Percentiles rank a stretch among this genome's conserved stretches.
Evolutionary conservation across 2,113 vertebrate genomes (phyloP).

Genomic region (Stigmatopora nigra): DNA sequence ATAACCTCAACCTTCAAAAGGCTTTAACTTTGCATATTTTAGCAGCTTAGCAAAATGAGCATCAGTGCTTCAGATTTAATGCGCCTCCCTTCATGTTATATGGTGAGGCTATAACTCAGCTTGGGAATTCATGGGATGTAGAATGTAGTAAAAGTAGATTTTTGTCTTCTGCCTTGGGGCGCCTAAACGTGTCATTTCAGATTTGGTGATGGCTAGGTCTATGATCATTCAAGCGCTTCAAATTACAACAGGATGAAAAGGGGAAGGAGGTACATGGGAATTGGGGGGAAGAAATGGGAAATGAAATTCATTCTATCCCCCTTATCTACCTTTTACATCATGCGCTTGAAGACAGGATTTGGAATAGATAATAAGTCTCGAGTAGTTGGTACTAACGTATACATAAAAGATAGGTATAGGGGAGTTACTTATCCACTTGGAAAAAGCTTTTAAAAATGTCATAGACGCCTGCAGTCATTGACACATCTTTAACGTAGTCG

Average conservation of each 20-base stretch:
- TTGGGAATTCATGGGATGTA: conserved; percentile 45
- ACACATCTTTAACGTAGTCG: neutral
- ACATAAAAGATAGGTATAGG: conserved; percentile 24
- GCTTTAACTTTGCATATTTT: conserved; percentile 43
- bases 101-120: conserved; percentile 32
- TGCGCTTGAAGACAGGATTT: conserved; percentile 39
- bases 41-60: conserved; percentile 45
- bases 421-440: conserved; percentile 26
- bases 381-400: conserved; percentile 23
- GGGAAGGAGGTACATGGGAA: conserved; percentile 59
- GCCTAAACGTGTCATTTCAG: conserved; percentile 64
- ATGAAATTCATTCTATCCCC: conserved; percentile 59
- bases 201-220: conserved; percentile 65
- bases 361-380: conserved; percentile 55
- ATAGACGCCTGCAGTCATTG: conserved; percentile 12
- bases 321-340: conserved; percentile 66
- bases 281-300: conserved; percentile 52
- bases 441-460: conserved; percentile 27
- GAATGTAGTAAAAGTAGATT: conserved; percentile 65
- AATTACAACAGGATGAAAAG: conserved; percentile 69
- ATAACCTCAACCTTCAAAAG: conserved; percentile 17
- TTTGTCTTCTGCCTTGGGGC: conserved; percentile 61
- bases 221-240: conserved; percentile 67
- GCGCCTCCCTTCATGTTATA: conserved; percentile 38
- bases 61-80: conserved; percentile 47